Conservation (phyloP, 2,797 vertebrate genomes). For the Girardinus metallicus region DNA sequence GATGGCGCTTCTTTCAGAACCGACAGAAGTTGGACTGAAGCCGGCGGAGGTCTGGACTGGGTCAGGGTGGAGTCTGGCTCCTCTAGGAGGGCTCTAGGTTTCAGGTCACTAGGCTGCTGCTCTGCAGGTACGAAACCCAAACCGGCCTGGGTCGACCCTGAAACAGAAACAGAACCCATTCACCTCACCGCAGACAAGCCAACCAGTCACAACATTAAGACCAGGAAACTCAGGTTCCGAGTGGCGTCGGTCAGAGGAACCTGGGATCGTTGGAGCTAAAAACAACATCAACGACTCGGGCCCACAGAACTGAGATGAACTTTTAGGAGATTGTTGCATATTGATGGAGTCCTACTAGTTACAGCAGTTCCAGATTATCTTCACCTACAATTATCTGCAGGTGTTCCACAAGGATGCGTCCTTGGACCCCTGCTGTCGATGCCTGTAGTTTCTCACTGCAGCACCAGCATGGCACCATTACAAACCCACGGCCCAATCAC, state of each 20-base stretch:
- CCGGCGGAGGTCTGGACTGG: constrained; percentile 12
- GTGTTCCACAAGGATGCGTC: not conserved
- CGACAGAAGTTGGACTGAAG: constrained; percentile 27
- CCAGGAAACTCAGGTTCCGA: not conserved
- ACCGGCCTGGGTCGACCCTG: constrained; percentile 53
- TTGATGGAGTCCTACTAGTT: not conserved
- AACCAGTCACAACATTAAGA: not conserved
- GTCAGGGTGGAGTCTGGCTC: constrained; percentile 50
- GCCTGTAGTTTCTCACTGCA: no score
- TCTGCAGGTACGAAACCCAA: constrained; percentile 37
- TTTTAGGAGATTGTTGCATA: not conserved
- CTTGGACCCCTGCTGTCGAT: not conserved
- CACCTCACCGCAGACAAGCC: not conserved
- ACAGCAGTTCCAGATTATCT: not conserved
- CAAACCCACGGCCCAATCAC: no score
- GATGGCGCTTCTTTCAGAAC: constrained; percentile 10
- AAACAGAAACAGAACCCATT: constrained; percentile 6
- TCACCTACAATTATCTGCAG: not conserved
- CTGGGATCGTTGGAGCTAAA: not conserved
- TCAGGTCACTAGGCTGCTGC: constrained; percentile 42
- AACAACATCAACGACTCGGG: not conserved
- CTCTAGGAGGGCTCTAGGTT: constrained; percentile 27
- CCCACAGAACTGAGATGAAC: not conserved
- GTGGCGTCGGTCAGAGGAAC: no score
- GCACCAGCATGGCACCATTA: no score